A percentile compares a stretch with the other conserved stretches of the same genome.
These are phyloP conservation scores for Rhyacophila evoluta DNA, from an alignment of 2,888 invertebrate genomes.

Conservation along the genomic window DNA sequence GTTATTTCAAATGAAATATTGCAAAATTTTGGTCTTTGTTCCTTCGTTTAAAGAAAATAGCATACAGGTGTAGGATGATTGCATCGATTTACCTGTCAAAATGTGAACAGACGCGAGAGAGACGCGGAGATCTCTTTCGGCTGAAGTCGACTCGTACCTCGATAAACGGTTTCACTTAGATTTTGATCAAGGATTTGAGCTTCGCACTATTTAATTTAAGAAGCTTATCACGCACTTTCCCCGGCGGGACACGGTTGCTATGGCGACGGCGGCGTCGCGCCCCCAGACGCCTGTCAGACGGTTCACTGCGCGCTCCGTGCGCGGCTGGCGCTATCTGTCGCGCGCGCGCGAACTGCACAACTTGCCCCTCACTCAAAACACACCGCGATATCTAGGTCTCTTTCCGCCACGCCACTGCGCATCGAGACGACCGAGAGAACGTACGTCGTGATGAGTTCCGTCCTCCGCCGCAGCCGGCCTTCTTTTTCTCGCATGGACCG, in stretches of 20 bases:
- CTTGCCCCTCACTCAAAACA: conserved; percentile 55
- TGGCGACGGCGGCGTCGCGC: conserved; percentile 52
- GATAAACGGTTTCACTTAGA: background rate
- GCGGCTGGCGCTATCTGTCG: conserved; percentile 62
- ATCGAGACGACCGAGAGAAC: conserved; percentile 49
- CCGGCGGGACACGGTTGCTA: conserved; percentile 43
- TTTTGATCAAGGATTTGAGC: background rate
- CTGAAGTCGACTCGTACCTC: background rate
- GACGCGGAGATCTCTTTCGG: background rate
- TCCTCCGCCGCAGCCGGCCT: conserved; percentile 47
- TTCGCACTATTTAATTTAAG: background rate
- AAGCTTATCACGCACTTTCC: conserved; percentile 35
- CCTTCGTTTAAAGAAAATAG: conserved; percentile 10
- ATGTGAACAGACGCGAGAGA: conserved; percentile 5
- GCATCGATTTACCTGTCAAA: conserved; percentile 24
- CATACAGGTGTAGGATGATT: conserved; percentile 22
- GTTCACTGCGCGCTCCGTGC: conserved; percentile 59
- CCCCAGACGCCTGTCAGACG: conserved; percentile 56
- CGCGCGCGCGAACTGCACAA: conserved; percentile 59
- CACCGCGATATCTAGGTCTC: conserved; percentile 50
- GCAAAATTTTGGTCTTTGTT: background rate
- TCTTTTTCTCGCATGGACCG: conserved; percentile 48
- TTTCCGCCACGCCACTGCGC: conserved; percentile 50
- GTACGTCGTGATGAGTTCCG: conserved; percentile 49
- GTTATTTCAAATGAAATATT: background rate